These are phyloP conservation scores for Rhopalosiphum padi DNA, from an alignment of 1,140 invertebrate genomes.

Conservation along the genomic window DNA sequence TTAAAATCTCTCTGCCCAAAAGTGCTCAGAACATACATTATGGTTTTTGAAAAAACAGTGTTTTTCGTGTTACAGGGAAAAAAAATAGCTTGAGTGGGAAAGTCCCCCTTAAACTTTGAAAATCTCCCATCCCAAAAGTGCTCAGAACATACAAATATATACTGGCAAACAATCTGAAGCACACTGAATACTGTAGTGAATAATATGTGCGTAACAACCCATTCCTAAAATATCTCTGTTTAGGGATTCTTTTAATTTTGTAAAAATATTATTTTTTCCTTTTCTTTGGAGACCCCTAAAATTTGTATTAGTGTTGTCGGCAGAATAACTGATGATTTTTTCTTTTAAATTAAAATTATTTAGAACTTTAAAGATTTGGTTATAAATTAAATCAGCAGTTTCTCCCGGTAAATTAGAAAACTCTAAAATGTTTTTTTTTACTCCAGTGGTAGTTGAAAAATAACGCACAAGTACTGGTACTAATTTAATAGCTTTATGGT, in stretches of 20 bases:
- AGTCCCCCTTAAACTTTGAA: too few species aligned
- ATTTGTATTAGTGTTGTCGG: not conserved
- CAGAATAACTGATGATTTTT: not conserved
- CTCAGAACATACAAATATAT: too few species aligned
- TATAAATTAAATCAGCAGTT: not conserved
- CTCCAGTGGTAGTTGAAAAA: not conserved
- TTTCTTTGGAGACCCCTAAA: not conserved
- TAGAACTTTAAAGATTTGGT: not conserved
- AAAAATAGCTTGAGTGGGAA: too few species aligned
- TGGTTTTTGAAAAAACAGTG: too few species aligned
- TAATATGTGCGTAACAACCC: not conserved
- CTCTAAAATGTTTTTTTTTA: constrained; percentile 20
- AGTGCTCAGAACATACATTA: too few species aligned
- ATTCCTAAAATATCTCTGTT: constrained; percentile 2
- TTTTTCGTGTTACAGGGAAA: too few species aligned
- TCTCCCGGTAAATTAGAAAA: not conserved
- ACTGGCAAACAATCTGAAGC: not conserved
- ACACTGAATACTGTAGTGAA: not conserved
- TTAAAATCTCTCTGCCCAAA: too few species aligned
- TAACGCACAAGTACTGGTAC: not conserved
- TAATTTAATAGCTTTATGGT: not conserved
- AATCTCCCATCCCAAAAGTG: too few species aligned
- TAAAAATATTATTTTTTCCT: not conserved
- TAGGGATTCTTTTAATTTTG: not conserved
- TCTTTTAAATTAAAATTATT: not conserved